These are phyloP conservation scores for Hycleus phaleratus DNA, from an alignment of 1,140 invertebrate species.

Conservation along the genomic window DNA sequence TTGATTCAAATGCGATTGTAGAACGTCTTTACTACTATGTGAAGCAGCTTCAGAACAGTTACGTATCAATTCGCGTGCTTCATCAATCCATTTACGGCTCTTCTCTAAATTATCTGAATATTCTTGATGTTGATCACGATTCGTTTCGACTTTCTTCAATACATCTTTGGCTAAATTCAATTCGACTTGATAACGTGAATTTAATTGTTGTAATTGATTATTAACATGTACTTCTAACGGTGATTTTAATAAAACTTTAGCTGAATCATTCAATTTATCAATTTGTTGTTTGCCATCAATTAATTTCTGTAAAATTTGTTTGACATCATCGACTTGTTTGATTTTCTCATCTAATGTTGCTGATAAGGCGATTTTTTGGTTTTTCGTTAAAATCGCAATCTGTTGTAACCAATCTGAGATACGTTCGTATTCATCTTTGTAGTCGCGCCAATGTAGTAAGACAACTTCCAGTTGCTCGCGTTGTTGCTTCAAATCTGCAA, in stretches of 20 bases:
- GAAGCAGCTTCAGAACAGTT: conserved; percentile 68
- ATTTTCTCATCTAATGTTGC: conserved; percentile 77
- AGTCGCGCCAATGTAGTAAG: conserved; percentile 77
- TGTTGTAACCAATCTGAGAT: conserved; percentile 90
- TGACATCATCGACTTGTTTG: conserved; percentile 72
- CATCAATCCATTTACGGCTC: conserved; percentile 81
- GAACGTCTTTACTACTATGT: conserved; percentile 73
- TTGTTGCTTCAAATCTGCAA: conserved; percentile 67
- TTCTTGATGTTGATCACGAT: conserved; percentile 78
- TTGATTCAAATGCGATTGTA: conserved; percentile 74
- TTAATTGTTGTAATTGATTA: conserved; percentile 84
- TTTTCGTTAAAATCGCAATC: conserved; percentile 85
- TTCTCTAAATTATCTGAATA: conserved; percentile 74
- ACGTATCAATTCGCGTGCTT: conserved; percentile 75
- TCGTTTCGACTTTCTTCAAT: conserved; percentile 84
- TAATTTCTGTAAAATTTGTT: conserved; percentile 67
- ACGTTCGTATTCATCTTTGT: conserved; percentile 87
- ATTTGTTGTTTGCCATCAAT: conserved; percentile 76
- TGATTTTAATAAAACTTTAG: conserved; percentile 67
- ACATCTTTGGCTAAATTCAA: conserved; percentile 89
- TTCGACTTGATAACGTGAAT: conserved; percentile 84
- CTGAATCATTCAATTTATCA: conserved; percentile 73
- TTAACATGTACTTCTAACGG: conserved; percentile 85
- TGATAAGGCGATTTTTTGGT: conserved; percentile 77
- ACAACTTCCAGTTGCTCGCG: conserved; percentile 76